Evolutionary conservation across 92 coral and sea anemone genomes (phyloP).

Genomic region (Umimayanthus kanabou): DNA sequence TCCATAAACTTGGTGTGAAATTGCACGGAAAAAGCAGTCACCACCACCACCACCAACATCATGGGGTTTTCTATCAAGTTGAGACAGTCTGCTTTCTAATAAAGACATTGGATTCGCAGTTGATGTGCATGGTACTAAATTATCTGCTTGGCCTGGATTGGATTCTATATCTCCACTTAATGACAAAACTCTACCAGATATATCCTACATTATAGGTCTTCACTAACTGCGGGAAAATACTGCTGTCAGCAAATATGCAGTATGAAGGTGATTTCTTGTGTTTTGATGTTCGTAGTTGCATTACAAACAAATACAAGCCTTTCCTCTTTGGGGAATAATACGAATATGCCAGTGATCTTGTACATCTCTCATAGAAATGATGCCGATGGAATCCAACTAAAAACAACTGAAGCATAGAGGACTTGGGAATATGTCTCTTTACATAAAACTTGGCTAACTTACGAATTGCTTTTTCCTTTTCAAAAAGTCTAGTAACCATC

Average conservation of each 20-base stretch:
- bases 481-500: conserved; percentile 26
- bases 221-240: conserved; percentile 24
- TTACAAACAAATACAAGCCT: conserved; percentile 23
- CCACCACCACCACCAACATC: conserved; percentile 48
- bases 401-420: conserved; percentile 3
- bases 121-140: background rate
- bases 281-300: conserved; percentile 43
- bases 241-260: conserved; percentile 36
- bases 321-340: conserved; percentile 3
- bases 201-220: background rate
- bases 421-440: conserved; percentile 23
- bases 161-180: conserved; percentile 30
- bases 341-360: too few relatives aligned
- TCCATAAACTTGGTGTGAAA: too few relatives aligned
- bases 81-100: conserved; percentile 46
- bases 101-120: conserved; percentile 23
- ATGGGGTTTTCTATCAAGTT: conserved; percentile 26
- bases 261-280: conserved; percentile 39
- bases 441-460: conserved; percentile 16
- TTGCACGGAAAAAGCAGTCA: too few relatives aligned
- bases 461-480: conserved; percentile 2
- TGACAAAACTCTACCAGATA: background rate
- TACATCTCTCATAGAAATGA: too few relatives aligned
- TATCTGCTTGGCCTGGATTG: conserved; percentile 7
- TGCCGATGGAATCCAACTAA: too few relatives aligned